Conservation (phyloP, 2,888 invertebrate species). For the Mantis religiosa region DNA sequence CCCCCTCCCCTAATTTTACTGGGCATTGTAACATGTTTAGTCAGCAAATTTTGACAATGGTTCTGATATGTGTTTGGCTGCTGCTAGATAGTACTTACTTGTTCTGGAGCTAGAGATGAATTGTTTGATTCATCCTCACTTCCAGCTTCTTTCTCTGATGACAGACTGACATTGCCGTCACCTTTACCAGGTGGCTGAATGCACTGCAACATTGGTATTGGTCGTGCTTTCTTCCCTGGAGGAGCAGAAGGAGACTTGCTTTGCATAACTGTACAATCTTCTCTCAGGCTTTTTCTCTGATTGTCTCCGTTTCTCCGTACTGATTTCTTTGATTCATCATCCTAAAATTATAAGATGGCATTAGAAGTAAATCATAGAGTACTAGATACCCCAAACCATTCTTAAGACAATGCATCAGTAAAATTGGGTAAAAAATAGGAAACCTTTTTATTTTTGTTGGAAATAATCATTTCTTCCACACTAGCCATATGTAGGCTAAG, state of each 20-base stretch:
- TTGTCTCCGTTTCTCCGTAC: too few species aligned
- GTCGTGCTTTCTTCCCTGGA: neutral
- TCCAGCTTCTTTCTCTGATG: neutral
- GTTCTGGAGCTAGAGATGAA: neutral
- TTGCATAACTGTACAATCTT: neutral
- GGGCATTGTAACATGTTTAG: too few species aligned
- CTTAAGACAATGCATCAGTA: too few species aligned
- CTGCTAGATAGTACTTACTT: neutral
- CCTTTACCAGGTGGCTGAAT: neutral
- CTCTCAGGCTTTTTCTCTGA: neutral
- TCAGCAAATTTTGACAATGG: too few species aligned
- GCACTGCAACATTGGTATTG: slow-evolving; percentile 2
- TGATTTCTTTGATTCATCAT: neutral
- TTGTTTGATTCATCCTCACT: neutral
- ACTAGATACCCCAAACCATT: too few species aligned
- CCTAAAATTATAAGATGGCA: neutral
- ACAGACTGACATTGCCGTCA: neutral
- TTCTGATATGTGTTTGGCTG: too few species aligned
- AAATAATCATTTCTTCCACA: too few species aligned
- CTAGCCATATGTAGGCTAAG: too few species aligned
- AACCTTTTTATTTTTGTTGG: too few species aligned
- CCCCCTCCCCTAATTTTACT: too few species aligned
- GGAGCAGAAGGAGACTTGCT: neutral
- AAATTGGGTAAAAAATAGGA: too few species aligned
- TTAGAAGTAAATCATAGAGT: too few species aligned